Evolutionary conservation across 2,888 invertebrate species (phyloP), one percentile per base, ranked within the genome.

Genomic region (Cephus spinipes): DNA sequence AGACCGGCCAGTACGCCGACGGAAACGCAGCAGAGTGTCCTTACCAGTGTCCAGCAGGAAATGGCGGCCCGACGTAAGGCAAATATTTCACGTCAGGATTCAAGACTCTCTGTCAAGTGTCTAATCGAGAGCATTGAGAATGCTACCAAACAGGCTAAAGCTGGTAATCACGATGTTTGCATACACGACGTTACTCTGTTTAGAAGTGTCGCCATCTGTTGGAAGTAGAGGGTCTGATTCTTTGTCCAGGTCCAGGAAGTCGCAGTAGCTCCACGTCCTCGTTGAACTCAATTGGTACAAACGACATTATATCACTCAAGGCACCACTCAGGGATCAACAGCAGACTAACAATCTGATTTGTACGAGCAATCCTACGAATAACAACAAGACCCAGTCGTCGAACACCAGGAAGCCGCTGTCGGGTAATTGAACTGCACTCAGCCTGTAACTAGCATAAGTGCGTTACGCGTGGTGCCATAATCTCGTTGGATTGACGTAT

Each of bases 81-180:
- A 23, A 93, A 92, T 73, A 90, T 94, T 77, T 88, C 92, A 55
- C 91, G 94, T 1, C 95, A 95, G 88, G 97, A 96, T 89, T 96
- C 96, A 34, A 94, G 97, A 55, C 93, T 97, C 75, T 97, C 97
- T 0, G 98, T 98, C 12, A 98, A 97, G 90, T 96, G 96, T 76
- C 93, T 98, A 40, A 98, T 98, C 81, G 97, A 98, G 90, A 97
- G 97, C 86, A 97, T 98, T 79, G 98, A 98, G 92, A 97, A 96
- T 89, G 95, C 95, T 32, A 96, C 95, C 69, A 96, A 96, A 90
- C 95, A 95, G 86, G 95, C 95, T 74, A 94, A 94, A 92, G 85
- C 93, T 91, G 90, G 94, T 88, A 82, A 81, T 83, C 85, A 74
- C 31, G 31, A 4, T 71, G 15, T 33, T 31, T 15, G 71, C 32